Evolutionary conservation across 2,888 invertebrate genomes (phyloP), one percentile per base, ranked within the genome.

Genomic region (Apocheima hispidaria): DNA sequence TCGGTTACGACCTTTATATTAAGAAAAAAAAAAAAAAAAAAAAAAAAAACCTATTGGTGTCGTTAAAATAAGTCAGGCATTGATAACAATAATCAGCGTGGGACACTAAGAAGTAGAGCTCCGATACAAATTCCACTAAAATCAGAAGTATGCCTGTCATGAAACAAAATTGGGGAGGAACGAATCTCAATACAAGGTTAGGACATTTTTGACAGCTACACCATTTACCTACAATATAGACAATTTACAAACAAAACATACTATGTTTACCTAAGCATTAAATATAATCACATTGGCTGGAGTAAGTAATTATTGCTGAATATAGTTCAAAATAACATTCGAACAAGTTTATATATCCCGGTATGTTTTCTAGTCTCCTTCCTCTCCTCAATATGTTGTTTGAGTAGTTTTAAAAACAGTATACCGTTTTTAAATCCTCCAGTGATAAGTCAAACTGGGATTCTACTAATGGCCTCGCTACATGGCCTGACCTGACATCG

Each of bases 1-100:
- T 7, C 14, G 23, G 6, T 28, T 28, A 9, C 21, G 21, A 41
- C 23, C 18, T 28, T 10, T 6, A 26, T 16, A 26, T 16, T n/a
- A n/a, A 21, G 12, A 1, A 38, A 9, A 54, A 59, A n/a, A n/a
- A n/a, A n/a, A n/a, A n/a, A n/a, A n/a, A n/a, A n/a, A n/a, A n/a
- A n/a, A n/a, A n/a, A n/a, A n/a, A n/a, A n/a, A n/a, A n/a, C n/a
- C 23, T 23, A 23, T 63, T 61, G 40, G 65, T 68, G 60, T 51
- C 43, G 5, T 60, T 55, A 55, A 43, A 16, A 55, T 55, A 55
- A 14, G 5, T 20, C 5, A 51, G 55, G 55, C 55, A 55, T 60
- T 60, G 36, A 18, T 33, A 46, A 1, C 6, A 28, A 41, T 26
- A 36, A 9, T 18, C 18, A 44, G 50, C 43, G 30, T 20, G 28